Evolutionary conservation across 2,797 vertebrate genomes (phyloP).

Genomic region (Sebastes iracundus): DNA sequence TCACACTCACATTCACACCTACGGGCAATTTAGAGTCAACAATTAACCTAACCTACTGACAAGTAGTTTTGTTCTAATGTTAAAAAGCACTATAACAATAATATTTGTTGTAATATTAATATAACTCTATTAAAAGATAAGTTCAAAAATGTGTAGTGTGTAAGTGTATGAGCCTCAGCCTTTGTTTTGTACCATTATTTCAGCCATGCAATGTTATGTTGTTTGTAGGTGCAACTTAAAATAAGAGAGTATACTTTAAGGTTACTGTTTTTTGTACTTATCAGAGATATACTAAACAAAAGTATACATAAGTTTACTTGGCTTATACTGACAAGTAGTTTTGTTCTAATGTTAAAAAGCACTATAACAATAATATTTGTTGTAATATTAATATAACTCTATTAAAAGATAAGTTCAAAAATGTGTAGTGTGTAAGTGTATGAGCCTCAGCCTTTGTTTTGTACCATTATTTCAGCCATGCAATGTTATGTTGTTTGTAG

Average conservation of each 20-base stretch:
- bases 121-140: fast-evolving
- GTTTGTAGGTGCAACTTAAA: constrained; percentile 1
- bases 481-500: background rate
- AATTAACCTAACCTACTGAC: too few relatives aligned
- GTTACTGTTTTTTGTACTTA: too few relatives aligned
- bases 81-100: background rate
- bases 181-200: background rate
- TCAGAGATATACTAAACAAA: too few relatives aligned
- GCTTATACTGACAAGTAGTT: too few relatives aligned
- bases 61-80: background rate
- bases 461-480: background rate
- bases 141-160: background rate
- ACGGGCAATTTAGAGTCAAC: too few relatives aligned
- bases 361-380: background rate
- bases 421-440: background rate
- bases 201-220: background rate
- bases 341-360: background rate
- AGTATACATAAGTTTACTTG: too few relatives aligned
- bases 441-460: background rate
- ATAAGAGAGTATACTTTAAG: too few relatives aligned
- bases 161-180: background rate
- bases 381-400: background rate
- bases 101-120: background rate
- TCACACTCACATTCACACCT: too few relatives aligned
- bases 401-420: background rate